phyloP scores from a whole-genome alignment of 2,797 vertebrate species.

The Coccyzus lansbergi region DNA sequence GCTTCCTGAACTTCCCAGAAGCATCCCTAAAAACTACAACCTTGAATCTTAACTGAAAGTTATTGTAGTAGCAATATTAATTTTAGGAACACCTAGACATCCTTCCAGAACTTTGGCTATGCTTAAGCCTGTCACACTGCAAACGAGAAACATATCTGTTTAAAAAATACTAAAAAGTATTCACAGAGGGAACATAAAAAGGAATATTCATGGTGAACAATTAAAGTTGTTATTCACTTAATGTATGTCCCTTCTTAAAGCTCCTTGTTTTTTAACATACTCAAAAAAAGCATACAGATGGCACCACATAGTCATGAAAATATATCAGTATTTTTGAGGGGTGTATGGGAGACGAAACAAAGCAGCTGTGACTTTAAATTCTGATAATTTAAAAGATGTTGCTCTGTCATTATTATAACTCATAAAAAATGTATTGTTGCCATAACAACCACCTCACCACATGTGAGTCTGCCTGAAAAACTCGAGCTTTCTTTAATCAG shows the following conservation, averaged over 20 bases:
- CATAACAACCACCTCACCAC: constrained; percentile 68
- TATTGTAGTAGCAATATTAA: neutral
- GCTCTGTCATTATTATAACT: constrained; percentile 62
- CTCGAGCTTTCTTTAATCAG: constrained; percentile 31
- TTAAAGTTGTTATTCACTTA: neutral
- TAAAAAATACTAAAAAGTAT: neutral
- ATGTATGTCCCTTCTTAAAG: neutral
- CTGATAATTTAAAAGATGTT: constrained; percentile 63
- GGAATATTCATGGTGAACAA: neutral
- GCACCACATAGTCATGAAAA: neutral
- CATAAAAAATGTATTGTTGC: constrained; percentile 78
- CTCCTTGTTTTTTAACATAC: neutral
- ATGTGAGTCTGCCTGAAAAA: constrained; percentile 28
- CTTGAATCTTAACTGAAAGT: neutral
- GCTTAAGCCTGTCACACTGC: neutral
- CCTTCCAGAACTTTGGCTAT: neutral
- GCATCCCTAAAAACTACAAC: neutral
- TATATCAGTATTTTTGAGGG: neutral
- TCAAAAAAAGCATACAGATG: neutral
- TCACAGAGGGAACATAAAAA: neutral
- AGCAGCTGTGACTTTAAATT: constrained; percentile 53
- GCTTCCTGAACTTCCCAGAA: neutral
- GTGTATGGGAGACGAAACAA: constrained; percentile 20
- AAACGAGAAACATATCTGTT: neutral
- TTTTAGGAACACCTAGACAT: neutral